Base-by-base conservation (phyloP, 1,140 invertebrate genomes). In the Anastatus disparis region DNA sequence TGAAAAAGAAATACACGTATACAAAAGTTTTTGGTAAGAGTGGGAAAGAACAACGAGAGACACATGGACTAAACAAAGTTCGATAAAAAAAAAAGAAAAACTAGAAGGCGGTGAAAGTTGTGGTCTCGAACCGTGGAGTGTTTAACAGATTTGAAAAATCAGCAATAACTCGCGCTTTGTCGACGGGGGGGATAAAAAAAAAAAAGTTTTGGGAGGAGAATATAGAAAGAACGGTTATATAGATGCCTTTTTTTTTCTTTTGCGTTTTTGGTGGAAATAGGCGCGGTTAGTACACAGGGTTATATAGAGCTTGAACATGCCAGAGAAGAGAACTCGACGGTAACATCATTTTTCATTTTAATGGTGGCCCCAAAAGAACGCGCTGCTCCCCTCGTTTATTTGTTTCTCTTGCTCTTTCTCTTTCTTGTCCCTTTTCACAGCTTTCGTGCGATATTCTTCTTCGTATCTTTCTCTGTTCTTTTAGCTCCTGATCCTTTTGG, bases 261-360 rank as follows among this genome's bases (percentile, higher is more conserved):
- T 26, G 22, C 9, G 9, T 52, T 53, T 42, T 52, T 31, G 31
- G 56, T 61, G 56, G 22, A 69, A 69, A 69, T 59, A 56, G 66
- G 56, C 56, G 66, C 8, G 40, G 27, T 58, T 58, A 42, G 35
- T n/a, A n/a, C n/a, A n/a, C n/a, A n/a, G n/a, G n/a, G n/a, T n/a
- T n/a, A n/a, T n/a, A n/a, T n/a, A n/a, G n/a, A n/a, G n/a, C n/a
- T n/a, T n/a, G n/a, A n/a, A n/a, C n/a, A n/a, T n/a, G 8, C 6
- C 0, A 61, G 58, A 27, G 31, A 68, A 50, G 35, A 71, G 24
- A 70, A 62, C 75, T 77, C 77, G 75, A 62, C 71, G 76, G 29
- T 73, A 78, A 79, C 78, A 81, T 85, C 84, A 86, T 86, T 86
- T 86, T 86, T 86, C 85, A 86, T 86, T 85, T 86, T 86, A 86